Evolutionary conservation across 2,113 vertebrate genomes (phyloP).

Genomic region (Burhinus oedicnemus): DNA sequence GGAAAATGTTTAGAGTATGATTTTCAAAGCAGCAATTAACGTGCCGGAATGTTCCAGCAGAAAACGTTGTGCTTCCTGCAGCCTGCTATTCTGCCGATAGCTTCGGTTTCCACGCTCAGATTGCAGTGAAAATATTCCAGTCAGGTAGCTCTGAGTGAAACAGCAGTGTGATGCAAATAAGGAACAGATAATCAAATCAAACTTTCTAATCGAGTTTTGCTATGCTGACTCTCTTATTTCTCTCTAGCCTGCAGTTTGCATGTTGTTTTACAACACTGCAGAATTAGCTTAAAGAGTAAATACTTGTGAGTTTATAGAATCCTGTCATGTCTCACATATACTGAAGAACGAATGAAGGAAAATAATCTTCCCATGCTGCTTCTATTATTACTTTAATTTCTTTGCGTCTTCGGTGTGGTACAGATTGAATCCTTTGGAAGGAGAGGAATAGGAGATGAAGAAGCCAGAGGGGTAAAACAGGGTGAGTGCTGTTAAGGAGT

Average conservation of each 20-base stretch:
- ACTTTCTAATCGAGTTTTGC: conserved; percentile 67
- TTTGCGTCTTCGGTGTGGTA: background rate
- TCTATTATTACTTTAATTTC: conserved; percentile 24
- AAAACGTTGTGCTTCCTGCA: background rate
- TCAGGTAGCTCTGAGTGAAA: conserved; percentile 37
- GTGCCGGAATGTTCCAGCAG: background rate
- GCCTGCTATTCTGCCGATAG: background rate
- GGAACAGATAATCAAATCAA: conserved; percentile 69
- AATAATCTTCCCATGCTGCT: background rate
- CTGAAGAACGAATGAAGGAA: background rate
- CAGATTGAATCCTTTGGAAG: background rate
- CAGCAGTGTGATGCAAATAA: conserved; percentile 64
- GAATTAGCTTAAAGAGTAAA: conserved; percentile 70
- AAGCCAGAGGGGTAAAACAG: background rate
- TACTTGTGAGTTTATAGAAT: conserved; percentile 50
- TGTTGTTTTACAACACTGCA: conserved; percentile 59
- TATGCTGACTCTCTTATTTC: conserved; percentile 65
- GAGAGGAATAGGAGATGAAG: background rate
- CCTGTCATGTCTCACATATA: conserved; percentile 19
- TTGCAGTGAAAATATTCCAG: conserved; percentile 48
- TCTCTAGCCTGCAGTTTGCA: conserved; percentile 55
- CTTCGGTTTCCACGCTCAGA: background rate
- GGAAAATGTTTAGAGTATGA: background rate
- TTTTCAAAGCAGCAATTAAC: conserved; percentile 13
- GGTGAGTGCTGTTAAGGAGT: background rate